Evolutionary conservation across 2,797 vertebrate genomes (phyloP).

Genomic region (Avahi laniger): DNA sequence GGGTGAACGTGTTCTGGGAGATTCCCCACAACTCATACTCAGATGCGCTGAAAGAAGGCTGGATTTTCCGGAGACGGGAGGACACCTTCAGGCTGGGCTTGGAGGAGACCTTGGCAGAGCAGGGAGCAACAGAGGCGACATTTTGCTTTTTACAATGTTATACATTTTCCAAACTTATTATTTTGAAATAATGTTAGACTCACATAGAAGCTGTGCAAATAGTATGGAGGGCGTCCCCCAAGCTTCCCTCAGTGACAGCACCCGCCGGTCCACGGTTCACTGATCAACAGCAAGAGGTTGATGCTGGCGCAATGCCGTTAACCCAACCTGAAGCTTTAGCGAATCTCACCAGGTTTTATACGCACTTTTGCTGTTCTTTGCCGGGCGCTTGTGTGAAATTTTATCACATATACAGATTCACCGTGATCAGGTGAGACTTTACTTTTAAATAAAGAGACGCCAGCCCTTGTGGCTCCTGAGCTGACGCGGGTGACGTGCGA

Average conservation of each 20-base stretch:
- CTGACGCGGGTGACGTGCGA: rapidly evolving
- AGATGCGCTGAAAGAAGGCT: background rate
- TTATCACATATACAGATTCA: background rate
- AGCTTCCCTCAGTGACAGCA: rapidly evolving
- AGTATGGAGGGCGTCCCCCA: rapidly evolving
- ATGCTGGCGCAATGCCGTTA: rapidly evolving
- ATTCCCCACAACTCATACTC: background rate
- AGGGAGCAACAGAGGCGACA: rapidly evolving
- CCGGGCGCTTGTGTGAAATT: background rate
- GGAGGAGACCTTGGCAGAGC: rapidly evolving
- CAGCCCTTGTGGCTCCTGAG: too few species aligned
- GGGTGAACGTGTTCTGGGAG: background rate
- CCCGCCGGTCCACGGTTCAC: rapidly evolving
- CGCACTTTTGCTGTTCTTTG: background rate
- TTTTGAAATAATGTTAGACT: background rate
- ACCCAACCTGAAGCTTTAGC: rapidly evolving
- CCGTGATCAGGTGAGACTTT: rapidly evolving
- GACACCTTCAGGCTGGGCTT: rapidly evolving
- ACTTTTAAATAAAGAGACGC: background rate
- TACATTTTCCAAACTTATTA: background rate
- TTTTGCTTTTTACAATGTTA: background rate
- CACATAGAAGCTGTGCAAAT: too few species aligned
- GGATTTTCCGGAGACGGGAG: background rate
- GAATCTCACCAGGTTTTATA: rapidly evolving
- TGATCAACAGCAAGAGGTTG: rapidly evolving